Evolutionary conservation across 2,888 invertebrate species (phyloP), one percentile per base, ranked within the genome.

Genomic region (Tortrix viridana): DNA sequence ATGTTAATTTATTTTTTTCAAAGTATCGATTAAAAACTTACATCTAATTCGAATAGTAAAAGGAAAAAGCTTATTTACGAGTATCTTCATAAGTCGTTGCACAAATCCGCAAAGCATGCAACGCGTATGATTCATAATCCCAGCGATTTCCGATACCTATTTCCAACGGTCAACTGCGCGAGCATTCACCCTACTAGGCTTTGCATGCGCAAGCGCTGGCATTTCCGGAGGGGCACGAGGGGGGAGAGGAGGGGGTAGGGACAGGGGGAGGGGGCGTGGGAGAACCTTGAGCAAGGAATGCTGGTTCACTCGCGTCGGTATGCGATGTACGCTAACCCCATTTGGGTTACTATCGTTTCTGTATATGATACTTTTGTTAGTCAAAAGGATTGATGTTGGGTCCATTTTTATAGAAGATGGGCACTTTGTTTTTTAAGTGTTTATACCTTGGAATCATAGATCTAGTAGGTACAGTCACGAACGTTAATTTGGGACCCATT

Each of bases 171-270:
- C 68, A 65, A 69, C 68, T 41, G 57, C 56, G 53, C 71, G 81
- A 77, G 75, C 84, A 74, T 83, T 84, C 80, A 84, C 82, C 81
- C 76, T 75, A 62, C 74, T 79, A 81, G 80, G 84, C 81, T 84
- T 82, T 83, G 85, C 85, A 82, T 86, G 82, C 87, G 88, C 85
- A 67, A 65, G 86, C 85, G 86, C 83, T 76, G 82, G 79, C 76
- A 82, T 82, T 85, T 85, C 85, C 84, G 83, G 79, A 78, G 80
- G 73, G 71, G 71, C 52, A 5, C 14, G 0, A n/a, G 38, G 38
- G 38, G n/a, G n/a, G n/a, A 5, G 38, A n/a, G 41, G n/a, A 16
- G 16, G 16, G 71, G 67, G 66, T 67, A 67, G 71, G 67, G 66
- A 66, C 66, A 64, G 60, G 68, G 62, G 66, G 64, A 59, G 67